Evolutionary conservation across 2,113 vertebrate species (phyloP).

Genomic region (Oenanthe melanoleuca): DNA sequence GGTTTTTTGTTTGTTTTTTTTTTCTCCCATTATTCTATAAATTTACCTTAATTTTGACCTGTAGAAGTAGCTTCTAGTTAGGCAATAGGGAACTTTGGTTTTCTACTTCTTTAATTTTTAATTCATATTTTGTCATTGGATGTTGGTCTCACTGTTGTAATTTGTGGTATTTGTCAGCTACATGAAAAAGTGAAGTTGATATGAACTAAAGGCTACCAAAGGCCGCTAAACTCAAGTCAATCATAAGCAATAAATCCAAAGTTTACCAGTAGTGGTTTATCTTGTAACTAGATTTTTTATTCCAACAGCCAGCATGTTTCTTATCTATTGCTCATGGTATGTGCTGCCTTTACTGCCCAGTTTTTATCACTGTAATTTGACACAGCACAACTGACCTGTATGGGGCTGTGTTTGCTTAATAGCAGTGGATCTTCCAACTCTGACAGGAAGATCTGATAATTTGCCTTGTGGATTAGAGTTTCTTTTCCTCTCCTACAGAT

Average conservation of each 20-base stretch:
- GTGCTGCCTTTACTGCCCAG: neutral
- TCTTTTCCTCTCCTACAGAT: neutral
- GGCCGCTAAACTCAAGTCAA: neutral
- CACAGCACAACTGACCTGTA: neutral
- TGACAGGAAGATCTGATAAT: neutral
- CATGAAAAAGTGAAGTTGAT: neutral
- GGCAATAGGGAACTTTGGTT: neutral
- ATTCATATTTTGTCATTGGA: neutral
- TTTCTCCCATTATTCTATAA: neutral
- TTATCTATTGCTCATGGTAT: neutral
- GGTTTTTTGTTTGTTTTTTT: neutral
- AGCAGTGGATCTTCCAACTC: neutral
- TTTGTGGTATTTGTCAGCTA: constrained; percentile 11
- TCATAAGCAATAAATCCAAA: constrained; percentile 11
- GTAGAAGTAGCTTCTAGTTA: neutral
- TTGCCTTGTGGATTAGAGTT: neutral
- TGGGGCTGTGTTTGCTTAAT: neutral
- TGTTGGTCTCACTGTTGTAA: neutral
- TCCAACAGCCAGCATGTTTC: neutral
- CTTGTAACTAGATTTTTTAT: neutral
- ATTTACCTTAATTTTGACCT: neutral
- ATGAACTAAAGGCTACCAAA: neutral
- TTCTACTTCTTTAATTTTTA: constrained; percentile 20
- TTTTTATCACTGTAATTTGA: neutral
- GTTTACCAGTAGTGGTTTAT: neutral